Base-by-base conservation (phyloP, 1,140 invertebrate genomes). In the Schlechtendalia chinensis region DNA sequence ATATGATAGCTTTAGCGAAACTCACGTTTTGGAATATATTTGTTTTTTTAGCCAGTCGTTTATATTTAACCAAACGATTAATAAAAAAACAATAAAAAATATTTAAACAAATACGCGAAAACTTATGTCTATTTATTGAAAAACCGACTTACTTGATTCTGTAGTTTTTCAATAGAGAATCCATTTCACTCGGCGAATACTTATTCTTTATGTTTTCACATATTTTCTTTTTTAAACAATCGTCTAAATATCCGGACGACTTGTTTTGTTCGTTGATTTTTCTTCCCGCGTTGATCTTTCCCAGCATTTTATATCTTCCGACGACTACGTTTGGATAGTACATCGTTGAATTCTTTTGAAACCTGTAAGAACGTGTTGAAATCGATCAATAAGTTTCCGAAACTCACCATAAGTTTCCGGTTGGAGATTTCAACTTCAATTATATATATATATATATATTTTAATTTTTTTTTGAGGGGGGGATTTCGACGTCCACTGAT, bases 181-280 rank as follows among this genome's bases (percentile, higher is more conserved):
- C 32, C n/a, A 65, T 19, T 80, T 81, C 50, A 29, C 16, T 67
- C 1, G 17, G 24, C 17, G 58, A 47, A 39, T 67, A 56, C 17
- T 53, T 53, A 17, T 5, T 45, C 22, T 71, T 79, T 22, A 67
- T 27, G 16, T 56, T 67, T 59, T 50, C 56, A 45, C 74, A 79
- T 67, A 69, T 56, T 71, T 81, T 77, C 8, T 63, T 65, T 69
- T 69, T 80, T 5, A 58, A 69, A 59, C 45, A 69, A 22, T 77
- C 54, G 39, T 81, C 22, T 47, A 59, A 80, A 19, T 79, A 32
- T 39, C 22, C 24, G 8, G 29, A 27, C 5, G 11, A 71, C 14
- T 59, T 22, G 32, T 50, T 32, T 29, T 29, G 47, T 74, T 61
- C 45, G 16, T 63, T 16, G 17, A 14, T 47, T 61, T 63, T 61